Evolutionary conservation across 2,113 vertebrate genomes (phyloP).

Genomic region (Cebidichthys violaceus): DNA sequence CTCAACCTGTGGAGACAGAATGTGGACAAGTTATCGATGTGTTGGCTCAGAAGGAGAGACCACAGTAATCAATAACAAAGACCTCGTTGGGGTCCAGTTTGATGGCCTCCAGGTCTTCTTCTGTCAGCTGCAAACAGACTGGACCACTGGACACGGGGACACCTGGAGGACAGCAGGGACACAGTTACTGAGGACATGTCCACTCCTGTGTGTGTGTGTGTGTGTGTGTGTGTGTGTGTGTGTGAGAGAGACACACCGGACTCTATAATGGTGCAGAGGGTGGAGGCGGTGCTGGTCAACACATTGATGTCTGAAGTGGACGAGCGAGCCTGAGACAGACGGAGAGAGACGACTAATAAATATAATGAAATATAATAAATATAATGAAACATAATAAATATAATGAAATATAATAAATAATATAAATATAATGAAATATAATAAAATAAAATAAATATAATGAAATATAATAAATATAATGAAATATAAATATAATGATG

Average conservation of each 20-base stretch:
- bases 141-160: slow-evolving; percentile 76
- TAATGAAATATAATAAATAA: neutral
- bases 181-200: neutral
- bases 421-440: neutral
- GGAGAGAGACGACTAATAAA: neutral
- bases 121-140: slow-evolving; percentile 90
- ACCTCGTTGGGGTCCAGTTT: slow-evolving; percentile 95
- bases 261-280: slow-evolving; percentile 89
- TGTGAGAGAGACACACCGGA: slow-evolving; percentile 75
- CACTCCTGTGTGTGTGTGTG: neutral
- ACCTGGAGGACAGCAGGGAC: slow-evolving; percentile 46
- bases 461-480: neutral
- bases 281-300: slow-evolving; percentile 77
- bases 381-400: too few relatives aligned
- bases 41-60: neutral
- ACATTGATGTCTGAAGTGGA: slow-evolving; percentile 86
- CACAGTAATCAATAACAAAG: neutral
- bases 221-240: neutral
- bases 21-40: neutral
- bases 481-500: neutral
- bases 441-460: neutral
- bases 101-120: slow-evolving; percentile 93
- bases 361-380: neutral
- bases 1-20: slow-evolving; percentile 84
- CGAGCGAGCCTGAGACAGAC: slow-evolving; percentile 73